Conservation (phyloP, 2,888 invertebrate species). For the Pseudococcus jackbeardsleyi region DNA sequence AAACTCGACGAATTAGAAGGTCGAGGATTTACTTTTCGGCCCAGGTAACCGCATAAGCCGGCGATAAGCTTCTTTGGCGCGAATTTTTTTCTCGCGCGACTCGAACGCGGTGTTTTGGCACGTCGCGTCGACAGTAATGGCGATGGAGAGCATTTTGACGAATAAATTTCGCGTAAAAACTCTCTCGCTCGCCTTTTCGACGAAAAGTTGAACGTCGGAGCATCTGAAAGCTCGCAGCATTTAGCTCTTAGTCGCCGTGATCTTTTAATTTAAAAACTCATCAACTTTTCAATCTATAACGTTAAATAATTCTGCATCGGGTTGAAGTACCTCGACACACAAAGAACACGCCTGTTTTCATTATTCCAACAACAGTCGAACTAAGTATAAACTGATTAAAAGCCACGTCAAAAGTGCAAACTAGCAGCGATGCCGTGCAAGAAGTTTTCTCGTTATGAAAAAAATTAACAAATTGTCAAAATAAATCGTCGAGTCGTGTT, state of each 20-base stretch:
- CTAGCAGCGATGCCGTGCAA: not conserved
- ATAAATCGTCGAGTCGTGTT: conserved; percentile 2
- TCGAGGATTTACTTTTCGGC: not conserved
- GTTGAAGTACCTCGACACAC: not conserved
- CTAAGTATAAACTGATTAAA: conserved; percentile 49
- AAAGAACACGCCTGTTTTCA: conserved; percentile 46
- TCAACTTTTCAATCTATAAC: conserved; percentile 54
- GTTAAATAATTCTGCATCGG: conserved; percentile 12
- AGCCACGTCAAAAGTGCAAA: conserved; percentile 50
- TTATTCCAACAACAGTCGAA: conserved; percentile 40
- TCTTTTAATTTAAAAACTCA: conserved; percentile 55
- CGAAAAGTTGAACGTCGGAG: not conserved
- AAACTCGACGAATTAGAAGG: not conserved
- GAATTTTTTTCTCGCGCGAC: not conserved
- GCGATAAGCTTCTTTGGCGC: conserved; percentile 23
- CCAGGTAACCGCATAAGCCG: not conserved
- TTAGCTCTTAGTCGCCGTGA: not conserved
- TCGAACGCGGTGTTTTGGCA: not conserved
- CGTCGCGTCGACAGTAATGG: not conserved
- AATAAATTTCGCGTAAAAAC: conserved; percentile 22
- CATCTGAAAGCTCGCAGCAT: not conserved
- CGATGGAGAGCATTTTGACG: not conserved
- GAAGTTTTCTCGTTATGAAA: conserved; percentile 49
- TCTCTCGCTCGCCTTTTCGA: not conserved
- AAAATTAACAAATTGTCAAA: conserved; percentile 48